phyloP scores from a whole-genome alignment of 2,888 invertebrate genomes.

The Nesidiocoris tenuis region DNA sequence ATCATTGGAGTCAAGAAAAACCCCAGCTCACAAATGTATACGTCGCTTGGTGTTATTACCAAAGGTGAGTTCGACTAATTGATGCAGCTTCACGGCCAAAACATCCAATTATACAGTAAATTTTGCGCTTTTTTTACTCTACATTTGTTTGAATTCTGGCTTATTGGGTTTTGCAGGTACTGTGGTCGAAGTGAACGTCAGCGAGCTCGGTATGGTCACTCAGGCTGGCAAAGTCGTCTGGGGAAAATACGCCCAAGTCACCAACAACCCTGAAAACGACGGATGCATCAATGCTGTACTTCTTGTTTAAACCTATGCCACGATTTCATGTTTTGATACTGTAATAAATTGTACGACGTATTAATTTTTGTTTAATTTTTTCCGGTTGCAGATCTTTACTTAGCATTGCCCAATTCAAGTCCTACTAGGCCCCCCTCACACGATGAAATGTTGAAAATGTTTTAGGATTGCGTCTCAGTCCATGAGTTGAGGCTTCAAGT shows the following conservation, averaged over 20 bases:
- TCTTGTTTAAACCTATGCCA: slow-evolving; percentile 70
- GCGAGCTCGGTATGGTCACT: slow-evolving; percentile 96
- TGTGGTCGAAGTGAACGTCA: slow-evolving; percentile 96
- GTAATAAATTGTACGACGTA: not conserved
- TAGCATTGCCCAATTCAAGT: not conserved
- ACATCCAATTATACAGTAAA: too few species aligned
- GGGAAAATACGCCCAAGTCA: slow-evolving; percentile 99
- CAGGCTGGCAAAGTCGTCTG: slow-evolving; percentile 99
- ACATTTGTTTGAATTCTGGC: too few species aligned
- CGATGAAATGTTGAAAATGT: too few species aligned
- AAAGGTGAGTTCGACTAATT: slow-evolving; percentile 73
- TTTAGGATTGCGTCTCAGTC: too few species aligned
- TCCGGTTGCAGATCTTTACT: not conserved
- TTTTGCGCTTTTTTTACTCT: too few species aligned
- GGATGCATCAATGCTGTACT: slow-evolving; percentile 99
- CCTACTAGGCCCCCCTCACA: too few species aligned
- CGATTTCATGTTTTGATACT: not conserved
- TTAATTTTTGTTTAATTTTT: not conserved
- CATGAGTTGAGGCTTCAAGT: too few species aligned
- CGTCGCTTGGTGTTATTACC: slow-evolving; percentile 94
- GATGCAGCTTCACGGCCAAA: too few species aligned
- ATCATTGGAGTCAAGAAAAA: slow-evolving; percentile 99
- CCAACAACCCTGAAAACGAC: slow-evolving; percentile 99
- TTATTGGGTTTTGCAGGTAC: slow-evolving; percentile 71
- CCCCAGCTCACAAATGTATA: slow-evolving; percentile 96